Percentiles rank a stretch among this genome's conserved stretches.
Evolutionary conservation across 2,797 vertebrate genomes (phyloP).

Genomic region (Rhynchonycteris naso): DNA sequence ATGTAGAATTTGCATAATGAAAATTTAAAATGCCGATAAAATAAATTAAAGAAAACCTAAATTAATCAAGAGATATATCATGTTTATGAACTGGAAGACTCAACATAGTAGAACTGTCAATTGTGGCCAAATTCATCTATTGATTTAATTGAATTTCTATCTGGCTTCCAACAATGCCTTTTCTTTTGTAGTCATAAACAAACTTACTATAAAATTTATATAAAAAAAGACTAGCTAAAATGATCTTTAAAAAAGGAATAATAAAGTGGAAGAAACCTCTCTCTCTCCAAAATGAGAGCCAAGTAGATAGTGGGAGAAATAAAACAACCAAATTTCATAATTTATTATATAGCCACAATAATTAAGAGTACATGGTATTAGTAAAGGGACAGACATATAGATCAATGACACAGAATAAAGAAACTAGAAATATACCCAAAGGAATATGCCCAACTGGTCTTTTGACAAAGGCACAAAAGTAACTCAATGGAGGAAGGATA

Average conservation of each 20-base stretch:
- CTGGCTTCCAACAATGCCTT: not conserved
- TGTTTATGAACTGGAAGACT: not conserved
- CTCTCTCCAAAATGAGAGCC: not conserved
- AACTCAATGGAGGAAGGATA: not conserved
- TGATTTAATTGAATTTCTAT: not conserved
- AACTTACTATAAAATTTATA: not conserved
- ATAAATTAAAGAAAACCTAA: not conserved
- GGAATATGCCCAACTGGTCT: not conserved
- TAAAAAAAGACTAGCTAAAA: not conserved
- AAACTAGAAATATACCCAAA: not conserved
- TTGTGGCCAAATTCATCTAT: not conserved
- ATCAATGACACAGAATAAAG: not conserved
- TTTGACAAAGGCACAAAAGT: not conserved
- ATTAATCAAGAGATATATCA: not conserved
- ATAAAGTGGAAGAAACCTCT: not conserved
- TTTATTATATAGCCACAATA: not conserved
- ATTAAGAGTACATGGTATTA: not conserved
- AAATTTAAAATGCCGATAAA: slow-evolving; percentile 17
- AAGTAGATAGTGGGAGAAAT: not conserved
- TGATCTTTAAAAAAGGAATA: not conserved
- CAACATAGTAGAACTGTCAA: not conserved
- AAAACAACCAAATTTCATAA: not conserved
- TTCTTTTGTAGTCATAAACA: not conserved
- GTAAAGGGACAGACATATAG: not conserved
- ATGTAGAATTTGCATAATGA: not conserved